Evolutionary conservation across 2,113 vertebrate genomes (phyloP).

Genomic region (Melanotaenia duboulayi): DNA sequence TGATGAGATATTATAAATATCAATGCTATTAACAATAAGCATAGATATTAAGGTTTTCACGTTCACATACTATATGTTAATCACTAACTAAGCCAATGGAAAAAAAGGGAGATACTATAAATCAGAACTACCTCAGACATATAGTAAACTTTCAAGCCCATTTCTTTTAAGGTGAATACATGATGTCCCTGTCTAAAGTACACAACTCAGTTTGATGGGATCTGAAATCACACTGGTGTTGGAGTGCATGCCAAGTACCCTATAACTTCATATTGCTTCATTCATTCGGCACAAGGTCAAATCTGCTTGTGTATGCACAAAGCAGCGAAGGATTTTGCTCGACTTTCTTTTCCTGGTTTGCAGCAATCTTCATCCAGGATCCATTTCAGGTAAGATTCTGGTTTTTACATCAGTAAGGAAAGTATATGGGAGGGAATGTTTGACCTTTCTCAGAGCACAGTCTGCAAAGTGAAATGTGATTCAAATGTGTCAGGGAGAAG

Average conservation of each 20-base stretch:
- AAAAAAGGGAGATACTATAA: neutral
- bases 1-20: conserved; percentile 21
- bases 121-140: neutral
- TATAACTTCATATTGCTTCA: conserved; percentile 29
- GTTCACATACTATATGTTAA: neutral
- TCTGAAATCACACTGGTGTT: conserved; percentile 21
- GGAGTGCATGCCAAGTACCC: conserved; percentile 44
- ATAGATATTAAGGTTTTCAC: conserved; percentile 24
- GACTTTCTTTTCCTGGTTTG: conserved; percentile 40
- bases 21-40: conserved; percentile 6
- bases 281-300: conserved; percentile 43
- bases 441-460: conserved; percentile 79
- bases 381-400: conserved; percentile 57
- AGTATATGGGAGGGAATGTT: conserved; percentile 67
- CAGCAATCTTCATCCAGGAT: conserved; percentile 49
- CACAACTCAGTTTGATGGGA: conserved; percentile 15
- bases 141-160: neutral
- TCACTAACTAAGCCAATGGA: neutral
- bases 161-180: conserved; percentile 8
- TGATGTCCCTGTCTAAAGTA: conserved; percentile 12
- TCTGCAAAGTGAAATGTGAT: conserved; percentile 78
- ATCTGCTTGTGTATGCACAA: conserved; percentile 22
- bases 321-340: conserved; percentile 46
- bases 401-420: conserved; percentile 60
- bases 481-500: conserved; percentile 66